Evolutionary conservation across 2,888 invertebrate genomes (phyloP).

Genomic region (Halocaridina rubra): DNA sequence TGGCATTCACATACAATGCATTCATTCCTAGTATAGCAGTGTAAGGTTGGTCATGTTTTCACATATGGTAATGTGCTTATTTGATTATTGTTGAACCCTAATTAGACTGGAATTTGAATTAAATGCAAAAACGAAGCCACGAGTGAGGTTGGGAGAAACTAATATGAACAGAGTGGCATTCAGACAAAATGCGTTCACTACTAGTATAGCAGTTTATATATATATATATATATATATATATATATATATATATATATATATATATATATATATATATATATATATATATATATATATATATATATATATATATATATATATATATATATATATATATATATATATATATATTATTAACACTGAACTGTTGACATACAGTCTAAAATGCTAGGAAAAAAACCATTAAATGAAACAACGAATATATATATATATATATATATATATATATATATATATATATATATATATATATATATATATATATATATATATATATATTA

Average conservation of each 20-base stretch:
- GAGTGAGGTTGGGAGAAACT: too few relatives aligned
- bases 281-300: not conserved
- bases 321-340: not conserved
- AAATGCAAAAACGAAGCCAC: too few relatives aligned
- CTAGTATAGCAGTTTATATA: not conserved
- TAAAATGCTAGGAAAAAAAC: too few relatives aligned
- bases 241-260: not conserved
- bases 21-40: too few relatives aligned
- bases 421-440: not conserved
- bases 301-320: not conserved
- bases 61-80: too few relatives aligned
- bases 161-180: too few relatives aligned
- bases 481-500: not conserved
- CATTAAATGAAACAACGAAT: not conserved
- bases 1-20: too few relatives aligned
- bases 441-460: slow-evolving; percentile 14
- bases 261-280: slow-evolving; percentile 1
- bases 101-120: too few relatives aligned
- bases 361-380: too few relatives aligned
- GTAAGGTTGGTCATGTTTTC: too few relatives aligned
- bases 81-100: too few relatives aligned
- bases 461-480: slow-evolving; percentile 11
- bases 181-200: too few relatives aligned
- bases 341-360: not conserved
- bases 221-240: not conserved